Evolutionary conservation across 2,113 vertebrate species (phyloP).

Genomic region (Trogon melanurus): DNA sequence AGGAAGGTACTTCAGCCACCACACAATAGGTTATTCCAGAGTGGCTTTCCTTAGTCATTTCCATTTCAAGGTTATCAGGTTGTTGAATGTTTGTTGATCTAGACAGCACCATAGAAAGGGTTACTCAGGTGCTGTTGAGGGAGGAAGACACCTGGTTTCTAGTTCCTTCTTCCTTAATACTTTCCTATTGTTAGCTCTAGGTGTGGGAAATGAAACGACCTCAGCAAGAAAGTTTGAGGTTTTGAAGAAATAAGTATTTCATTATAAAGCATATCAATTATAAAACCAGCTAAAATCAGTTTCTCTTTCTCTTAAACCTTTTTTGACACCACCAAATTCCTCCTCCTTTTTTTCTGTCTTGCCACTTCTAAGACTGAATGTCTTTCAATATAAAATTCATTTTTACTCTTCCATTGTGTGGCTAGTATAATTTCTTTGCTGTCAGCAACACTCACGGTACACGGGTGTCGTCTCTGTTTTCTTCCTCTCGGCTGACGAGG

Average conservation of each 20-base stretch:
- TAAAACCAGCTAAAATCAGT: background rate
- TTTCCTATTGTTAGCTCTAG: background rate
- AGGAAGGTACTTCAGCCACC: background rate
- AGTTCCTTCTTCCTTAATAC: background rate
- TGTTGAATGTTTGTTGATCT: background rate
- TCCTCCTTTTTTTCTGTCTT: background rate
- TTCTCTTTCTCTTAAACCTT: background rate
- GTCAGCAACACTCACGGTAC: background rate
- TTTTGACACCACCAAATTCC: background rate
- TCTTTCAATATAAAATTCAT: background rate
- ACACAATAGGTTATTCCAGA: background rate
- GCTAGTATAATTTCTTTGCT: background rate
- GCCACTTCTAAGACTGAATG: background rate
- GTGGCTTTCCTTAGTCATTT: background rate
- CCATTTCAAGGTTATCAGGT: background rate
- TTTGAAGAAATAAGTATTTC: background rate
- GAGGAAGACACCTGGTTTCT: background rate
- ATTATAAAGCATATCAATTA: background rate
- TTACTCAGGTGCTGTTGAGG: background rate
- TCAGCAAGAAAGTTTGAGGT: background rate
- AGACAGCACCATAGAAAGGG: background rate
- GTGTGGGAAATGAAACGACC: background rate
- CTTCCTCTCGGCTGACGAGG: constrained; percentile 88
- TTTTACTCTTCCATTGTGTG: background rate
- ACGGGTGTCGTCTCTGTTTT: constrained; percentile 80